Percentiles rank a stretch among this genome's conserved stretches.
phyloP scores from a whole-genome alignment of 64 coral and sea anemone species.

The Anthopleura sola region DNA sequence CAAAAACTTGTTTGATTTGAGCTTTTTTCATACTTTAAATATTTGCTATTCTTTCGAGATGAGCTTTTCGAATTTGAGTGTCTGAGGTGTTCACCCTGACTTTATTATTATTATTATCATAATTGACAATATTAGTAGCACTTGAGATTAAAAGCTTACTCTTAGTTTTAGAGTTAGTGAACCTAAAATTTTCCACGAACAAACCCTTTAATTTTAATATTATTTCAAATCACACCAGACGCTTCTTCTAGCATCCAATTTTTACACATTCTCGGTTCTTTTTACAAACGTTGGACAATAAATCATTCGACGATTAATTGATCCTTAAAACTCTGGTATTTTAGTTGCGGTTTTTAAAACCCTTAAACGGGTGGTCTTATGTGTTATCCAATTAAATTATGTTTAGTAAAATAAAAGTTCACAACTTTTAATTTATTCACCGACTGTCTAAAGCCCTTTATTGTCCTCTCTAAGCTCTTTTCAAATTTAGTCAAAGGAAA shows the following conservation, averaged over 20 bases:
- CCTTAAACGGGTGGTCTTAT: background rate
- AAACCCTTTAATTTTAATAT: no score
- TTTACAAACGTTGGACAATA: background rate
- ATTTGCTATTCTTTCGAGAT: constrained; percentile 3
- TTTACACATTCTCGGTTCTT: background rate
- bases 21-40: constrained; percentile 23
- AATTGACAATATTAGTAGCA: background rate
- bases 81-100: background rate
- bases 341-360: background rate
- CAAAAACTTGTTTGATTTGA: background rate
- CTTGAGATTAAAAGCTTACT: background rate
- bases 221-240: no score
- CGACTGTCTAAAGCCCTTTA: background rate
- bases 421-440: background rate
- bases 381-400: background rate
- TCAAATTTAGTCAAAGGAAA: background rate
- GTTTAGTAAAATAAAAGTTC: background rate
- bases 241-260: background rate
- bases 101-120: background rate
- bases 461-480: background rate
- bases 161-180: background rate
- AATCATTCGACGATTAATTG: background rate
- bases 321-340: background rate
- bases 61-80: background rate
- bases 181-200: background rate